phyloP scores from a whole-genome alignment of 1,140 invertebrate genomes.

The Rhyacophila brunnea region DNA sequence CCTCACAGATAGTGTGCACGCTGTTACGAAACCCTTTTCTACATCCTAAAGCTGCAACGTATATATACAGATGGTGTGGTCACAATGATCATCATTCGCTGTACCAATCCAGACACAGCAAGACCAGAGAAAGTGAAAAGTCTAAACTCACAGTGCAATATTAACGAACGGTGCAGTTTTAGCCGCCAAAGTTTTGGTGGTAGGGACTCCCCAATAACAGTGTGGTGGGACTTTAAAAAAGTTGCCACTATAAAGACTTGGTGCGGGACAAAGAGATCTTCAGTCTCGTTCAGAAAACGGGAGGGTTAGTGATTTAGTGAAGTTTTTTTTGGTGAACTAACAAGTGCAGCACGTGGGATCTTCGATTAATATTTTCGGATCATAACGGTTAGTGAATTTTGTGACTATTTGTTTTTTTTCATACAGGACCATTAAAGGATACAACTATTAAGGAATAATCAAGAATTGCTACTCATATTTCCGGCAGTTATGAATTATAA shows the following conservation, averaged over 20 bases:
- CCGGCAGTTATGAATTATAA: no score
- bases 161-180: neutral
- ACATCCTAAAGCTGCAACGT: slow-evolving; percentile 15
- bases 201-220: neutral
- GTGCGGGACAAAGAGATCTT: slow-evolving; percentile 3
- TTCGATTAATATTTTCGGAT: no score
- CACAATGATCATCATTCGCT: slow-evolving; percentile 19
- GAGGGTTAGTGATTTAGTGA: slow-evolving; percentile 12
- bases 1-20: neutral
- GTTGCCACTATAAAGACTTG: slow-evolving; percentile 29
- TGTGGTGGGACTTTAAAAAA: slow-evolving; percentile 19
- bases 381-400: no score
- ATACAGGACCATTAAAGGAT: no score
- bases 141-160: slow-evolving; percentile 5
- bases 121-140: slow-evolving; percentile 14
- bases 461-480: no score
- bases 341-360: no score
- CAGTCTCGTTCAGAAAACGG: slow-evolving; percentile 17
- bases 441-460: no score
- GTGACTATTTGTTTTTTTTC: no score
- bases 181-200: slow-evolving; percentile 3
- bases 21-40: slow-evolving; percentile 7
- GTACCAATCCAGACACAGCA: slow-evolving; percentile 1
- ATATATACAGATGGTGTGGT: slow-evolving; percentile 17
- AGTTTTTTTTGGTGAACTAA: slow-evolving; percentile 5